Base-by-base conservation (phyloP, 2,888 invertebrate genomes). In the Teleiodes luculella region DNA sequence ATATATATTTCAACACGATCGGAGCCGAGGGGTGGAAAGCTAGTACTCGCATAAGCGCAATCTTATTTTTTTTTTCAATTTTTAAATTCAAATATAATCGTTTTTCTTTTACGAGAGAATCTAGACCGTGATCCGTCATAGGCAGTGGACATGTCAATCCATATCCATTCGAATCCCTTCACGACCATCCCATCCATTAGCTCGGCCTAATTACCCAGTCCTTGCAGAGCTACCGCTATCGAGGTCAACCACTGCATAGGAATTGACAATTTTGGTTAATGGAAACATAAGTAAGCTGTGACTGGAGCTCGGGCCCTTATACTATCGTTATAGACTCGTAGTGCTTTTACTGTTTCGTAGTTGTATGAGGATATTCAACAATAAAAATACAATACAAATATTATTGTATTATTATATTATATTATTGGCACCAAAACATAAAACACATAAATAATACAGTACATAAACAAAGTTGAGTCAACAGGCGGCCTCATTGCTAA, bases 231-330 rank as follows among this genome's bases (percentile, higher is more conserved):
- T 20, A 20, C 35, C 37, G 47, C 47, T 33, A 41, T 49, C 20
- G 11, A 33, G 39, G 47, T 47, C 47, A 39, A 39, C 28, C 50
- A 49, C 39, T 60, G 69, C 68, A 71, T 70, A 71, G 69, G 67
- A 76, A 79, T 81, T 63, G 73, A 62, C 71, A 67, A 75, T 80
- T 78, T 67, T 57, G 53, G 60, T 59, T 74, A 81, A 77, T 79
- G 72, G 73, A 70, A 70, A 64, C 62, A 68, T 69, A 71, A 66
- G 65, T 65, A 62, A 62, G 59, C 54, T 54, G 57, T 36, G 56
- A 43, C 39, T 43, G 6, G 20, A 13, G 13, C 10, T 47, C 16
- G 14, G 30, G 18, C 16, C 6, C 5, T n/a, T 7, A 39, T 14
- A 13, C n/a, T 3, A 35, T 4, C 6, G 6, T 14, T 13, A 2